Percentiles rank a stretch among this genome's conserved stretches.
phyloP scores from a whole-genome alignment of 2,888 invertebrate genomes.

The Bombylius major region DNA sequence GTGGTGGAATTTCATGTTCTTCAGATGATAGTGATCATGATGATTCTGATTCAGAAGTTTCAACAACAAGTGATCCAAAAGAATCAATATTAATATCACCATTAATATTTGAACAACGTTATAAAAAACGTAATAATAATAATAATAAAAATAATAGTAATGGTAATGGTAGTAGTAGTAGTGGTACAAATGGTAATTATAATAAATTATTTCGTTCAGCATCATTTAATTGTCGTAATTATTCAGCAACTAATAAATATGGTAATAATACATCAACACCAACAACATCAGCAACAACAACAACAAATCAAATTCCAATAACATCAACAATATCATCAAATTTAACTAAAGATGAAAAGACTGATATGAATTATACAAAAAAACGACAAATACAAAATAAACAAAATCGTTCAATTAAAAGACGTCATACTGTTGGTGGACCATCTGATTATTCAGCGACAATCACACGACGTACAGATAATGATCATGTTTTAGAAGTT shows the following conservation, averaged over 20 bases:
- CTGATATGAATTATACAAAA: slow-evolving; percentile 66
- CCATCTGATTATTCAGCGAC: slow-evolving; percentile 58
- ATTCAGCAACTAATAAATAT: slow-evolving; percentile 32
- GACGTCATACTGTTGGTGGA: slow-evolving; percentile 85
- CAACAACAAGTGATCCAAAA: slow-evolving; percentile 34
- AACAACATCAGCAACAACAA: too few relatives aligned
- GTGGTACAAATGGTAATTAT: slow-evolving; percentile 16
- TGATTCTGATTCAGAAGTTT: slow-evolving; percentile 27
- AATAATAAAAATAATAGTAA: neutral
- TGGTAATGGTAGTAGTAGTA: neutral
- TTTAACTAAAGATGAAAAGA: slow-evolving; percentile 61
- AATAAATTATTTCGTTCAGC: slow-evolving; percentile 35
- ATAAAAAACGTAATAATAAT: slow-evolving; percentile 26
- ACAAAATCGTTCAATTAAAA: slow-evolving; percentile 55
- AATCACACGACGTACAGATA: slow-evolving; percentile 12
- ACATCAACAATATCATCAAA: slow-evolving; percentile 20
- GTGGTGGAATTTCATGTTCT: neutral
- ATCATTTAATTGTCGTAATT: slow-evolving; percentile 36
- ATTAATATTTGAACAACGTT: slow-evolving; percentile 34
- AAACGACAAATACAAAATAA: slow-evolving; percentile 46
- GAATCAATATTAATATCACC: slow-evolving; percentile 31
- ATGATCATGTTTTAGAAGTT: slow-evolving; percentile 32
- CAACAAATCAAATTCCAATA: slow-evolving; percentile 1
- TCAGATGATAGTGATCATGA: neutral
- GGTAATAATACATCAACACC: slow-evolving; percentile 22